Percentiles rank a stretch among this genome's conserved stretches.
Evolutionary conservation across 2,888 invertebrate genomes (phyloP).

Genomic region (Harmothoe impar): DNA sequence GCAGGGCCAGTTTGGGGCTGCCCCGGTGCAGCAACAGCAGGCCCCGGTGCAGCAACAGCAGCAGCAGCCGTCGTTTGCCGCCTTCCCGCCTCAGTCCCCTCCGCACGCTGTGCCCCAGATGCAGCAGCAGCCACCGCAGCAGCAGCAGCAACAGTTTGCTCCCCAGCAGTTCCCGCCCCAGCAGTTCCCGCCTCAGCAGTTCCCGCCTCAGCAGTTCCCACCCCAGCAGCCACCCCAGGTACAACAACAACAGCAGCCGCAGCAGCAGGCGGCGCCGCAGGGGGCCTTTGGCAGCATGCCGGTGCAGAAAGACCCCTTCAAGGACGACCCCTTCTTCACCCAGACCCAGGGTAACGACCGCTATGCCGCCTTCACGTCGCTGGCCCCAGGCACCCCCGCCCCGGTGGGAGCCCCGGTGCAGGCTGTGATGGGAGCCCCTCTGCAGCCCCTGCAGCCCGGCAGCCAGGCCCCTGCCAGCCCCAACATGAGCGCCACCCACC

Average conservation of each 20-base stretch:
- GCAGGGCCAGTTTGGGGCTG: background rate
- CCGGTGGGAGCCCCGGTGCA: background rate
- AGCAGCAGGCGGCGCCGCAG: conserved; percentile 26
- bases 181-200: background rate
- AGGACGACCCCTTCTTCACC: conserved; percentile 62
- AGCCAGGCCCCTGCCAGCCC: conserved; percentile 3
- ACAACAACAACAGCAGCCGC: background rate
- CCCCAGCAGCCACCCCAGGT: background rate
- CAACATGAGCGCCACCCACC: background rate
- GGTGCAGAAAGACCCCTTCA: conserved; percentile 63
- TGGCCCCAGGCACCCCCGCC: background rate
- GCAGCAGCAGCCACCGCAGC: background rate
- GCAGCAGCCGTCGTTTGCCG: no score
- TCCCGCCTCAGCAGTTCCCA: background rate
- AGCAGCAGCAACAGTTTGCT: background rate
- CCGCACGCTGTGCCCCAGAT: background rate
- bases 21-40: background rate
- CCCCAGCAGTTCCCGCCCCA: background rate
- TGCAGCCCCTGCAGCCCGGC: conserved; percentile 15
- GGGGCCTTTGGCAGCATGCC: conserved; percentile 30
- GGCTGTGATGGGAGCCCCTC: background rate
- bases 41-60: background rate
- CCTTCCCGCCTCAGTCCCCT: background rate
- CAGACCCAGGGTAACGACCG: conserved; percentile 27
- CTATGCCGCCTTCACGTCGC: conserved; percentile 22